A percentile compares a stretch with the other conserved stretches of the same genome.
Evolutionary conservation across 1,140 invertebrate species (phyloP).

Genomic region (Bilobella aurantiaca): DNA sequence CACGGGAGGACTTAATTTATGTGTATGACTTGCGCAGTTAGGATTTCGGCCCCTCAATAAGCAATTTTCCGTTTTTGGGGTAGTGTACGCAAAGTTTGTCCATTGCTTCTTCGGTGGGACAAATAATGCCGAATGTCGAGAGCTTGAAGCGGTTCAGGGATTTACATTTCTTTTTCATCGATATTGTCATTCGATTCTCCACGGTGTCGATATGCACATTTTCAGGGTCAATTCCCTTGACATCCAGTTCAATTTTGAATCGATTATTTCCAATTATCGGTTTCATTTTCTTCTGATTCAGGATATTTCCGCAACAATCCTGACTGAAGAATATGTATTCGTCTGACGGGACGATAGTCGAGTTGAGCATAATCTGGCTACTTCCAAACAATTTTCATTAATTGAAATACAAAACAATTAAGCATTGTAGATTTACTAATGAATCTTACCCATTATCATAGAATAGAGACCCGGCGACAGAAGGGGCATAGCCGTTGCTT

Average conservation of each 20-base stretch:
- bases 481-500: no score
- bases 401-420: not conserved
- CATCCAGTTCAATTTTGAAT: not conserved
- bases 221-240: not conserved
- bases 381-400: not conserved
- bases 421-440: not conserved
- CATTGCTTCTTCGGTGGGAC: not conserved
- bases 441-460: not conserved
- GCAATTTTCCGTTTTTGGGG: not conserved
- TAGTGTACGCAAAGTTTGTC: not conserved
- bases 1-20: no score
- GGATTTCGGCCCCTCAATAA: not conserved
- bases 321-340: not conserved
- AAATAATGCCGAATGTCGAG: not conserved
- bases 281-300: not conserved
- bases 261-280: not conserved
- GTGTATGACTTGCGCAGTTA: no score
- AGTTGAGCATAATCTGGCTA: not conserved
- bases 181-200: not conserved
- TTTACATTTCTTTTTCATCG: not conserved
- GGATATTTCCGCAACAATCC: not conserved
- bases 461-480: not conserved
- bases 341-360: no score
- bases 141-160: not conserved
- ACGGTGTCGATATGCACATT: not conserved